Percentiles rank a stretch among this genome's conserved stretches.
phyloP scores from a whole-genome alignment of 1,140 invertebrate genomes.

The Penaeus japonicus region DNA sequence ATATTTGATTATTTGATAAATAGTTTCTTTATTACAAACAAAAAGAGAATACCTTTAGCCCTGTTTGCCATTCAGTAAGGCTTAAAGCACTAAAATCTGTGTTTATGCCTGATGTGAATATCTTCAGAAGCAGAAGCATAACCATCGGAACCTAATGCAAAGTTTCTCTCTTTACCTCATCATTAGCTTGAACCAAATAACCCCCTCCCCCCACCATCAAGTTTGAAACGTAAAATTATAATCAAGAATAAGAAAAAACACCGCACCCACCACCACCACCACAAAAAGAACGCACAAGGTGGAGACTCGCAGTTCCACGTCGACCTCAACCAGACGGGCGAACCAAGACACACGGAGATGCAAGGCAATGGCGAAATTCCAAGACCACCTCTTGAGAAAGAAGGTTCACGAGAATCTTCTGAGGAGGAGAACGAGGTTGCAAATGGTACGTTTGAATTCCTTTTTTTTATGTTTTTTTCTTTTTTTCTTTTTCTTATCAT shows the following conservation, averaged over 20 bases:
- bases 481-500: background rate
- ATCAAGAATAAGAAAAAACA: slow-evolving; percentile 99
- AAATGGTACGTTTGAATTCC: slow-evolving; percentile 62
- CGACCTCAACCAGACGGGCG: slow-evolving; percentile 42
- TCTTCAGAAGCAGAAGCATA: no score
- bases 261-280: slow-evolving; percentile 85
- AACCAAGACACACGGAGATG: slow-evolving; percentile 69
- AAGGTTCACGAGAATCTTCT: slow-evolving; percentile 71
- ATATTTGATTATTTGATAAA: no score
- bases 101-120: no score
- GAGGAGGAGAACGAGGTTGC: slow-evolving; percentile 67
- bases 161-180: slow-evolving; percentile 20
- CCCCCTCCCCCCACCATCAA: slow-evolving; percentile 84
- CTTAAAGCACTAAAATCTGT: no score
- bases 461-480: slow-evolving; percentile 31
- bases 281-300: slow-evolving; percentile 61
- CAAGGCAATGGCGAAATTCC: slow-evolving; percentile 60
- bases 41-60: no score
- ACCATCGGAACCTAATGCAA: no score
- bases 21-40: no score
- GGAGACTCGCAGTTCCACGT: slow-evolving; percentile 56
- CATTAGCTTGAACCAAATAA: slow-evolving; percentile 76
- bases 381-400: slow-evolving; percentile 68
- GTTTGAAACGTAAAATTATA: slow-evolving; percentile 90
- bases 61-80: no score